Evolutionary conservation across 2,113 vertebrate species (phyloP).

Genomic region (Galeopterus variegatus): DNA sequence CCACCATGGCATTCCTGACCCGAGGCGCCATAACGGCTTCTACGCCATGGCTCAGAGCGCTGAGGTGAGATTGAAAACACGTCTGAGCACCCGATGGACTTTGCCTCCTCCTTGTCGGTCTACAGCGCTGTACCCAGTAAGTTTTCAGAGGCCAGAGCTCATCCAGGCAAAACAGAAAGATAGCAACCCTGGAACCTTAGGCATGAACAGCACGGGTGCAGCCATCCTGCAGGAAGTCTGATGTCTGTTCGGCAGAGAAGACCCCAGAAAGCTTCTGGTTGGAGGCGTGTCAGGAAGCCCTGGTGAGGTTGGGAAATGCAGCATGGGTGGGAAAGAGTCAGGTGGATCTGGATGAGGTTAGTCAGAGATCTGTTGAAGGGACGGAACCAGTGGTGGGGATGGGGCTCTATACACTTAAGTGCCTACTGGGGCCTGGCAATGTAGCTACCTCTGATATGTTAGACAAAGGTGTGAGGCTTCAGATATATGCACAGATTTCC

Average conservation of each 20-base stretch:
- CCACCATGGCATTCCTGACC: fast-evolving
- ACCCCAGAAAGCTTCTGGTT: fast-evolving
- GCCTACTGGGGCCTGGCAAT: background rate
- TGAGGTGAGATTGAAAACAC: fast-evolving
- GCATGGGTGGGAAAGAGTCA: background rate
- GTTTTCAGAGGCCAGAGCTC: no score
- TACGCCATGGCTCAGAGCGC: background rate
- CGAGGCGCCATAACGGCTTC: fast-evolving
- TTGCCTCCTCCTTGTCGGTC: background rate
- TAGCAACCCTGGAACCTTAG: background rate
- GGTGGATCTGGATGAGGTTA: no score
- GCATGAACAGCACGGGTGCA: fast-evolving
- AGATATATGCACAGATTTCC: background rate
- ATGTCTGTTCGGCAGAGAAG: fast-evolving
- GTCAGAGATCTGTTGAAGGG: background rate
- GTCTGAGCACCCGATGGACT: background rate
- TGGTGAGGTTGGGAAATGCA: background rate
- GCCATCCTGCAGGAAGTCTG: background rate
- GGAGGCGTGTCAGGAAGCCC: background rate
- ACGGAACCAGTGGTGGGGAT: background rate
- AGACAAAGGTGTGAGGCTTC: background rate
- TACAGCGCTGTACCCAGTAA: background rate
- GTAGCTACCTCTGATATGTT: background rate
- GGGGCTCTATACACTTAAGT: background rate
- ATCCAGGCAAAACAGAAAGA: background rate